Evolutionary conservation across 2,113 vertebrate species (phyloP), one percentile per base, ranked within the genome.

Genomic region (Lampris incognitus): DNA sequence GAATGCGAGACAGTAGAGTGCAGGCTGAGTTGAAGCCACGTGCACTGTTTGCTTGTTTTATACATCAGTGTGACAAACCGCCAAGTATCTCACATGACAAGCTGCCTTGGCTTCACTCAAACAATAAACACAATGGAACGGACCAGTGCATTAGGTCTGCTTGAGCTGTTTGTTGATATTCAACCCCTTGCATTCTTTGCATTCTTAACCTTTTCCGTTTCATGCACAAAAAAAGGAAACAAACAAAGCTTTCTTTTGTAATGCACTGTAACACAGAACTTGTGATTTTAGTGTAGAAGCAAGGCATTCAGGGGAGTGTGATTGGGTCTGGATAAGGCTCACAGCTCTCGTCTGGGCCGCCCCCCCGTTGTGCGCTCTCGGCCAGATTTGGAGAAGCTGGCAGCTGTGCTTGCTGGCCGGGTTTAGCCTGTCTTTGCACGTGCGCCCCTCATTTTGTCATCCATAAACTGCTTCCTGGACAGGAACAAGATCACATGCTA

Each of bases 81-180:
- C 66, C 52, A 66, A 66, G 48, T 67, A 37, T 63, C 24, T 74
- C 61, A 74, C 55, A 48, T 64, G 40, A 60, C 37, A 42, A 67
- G 62, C 55, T 54, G 74, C 74, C 42, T 72, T 67, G 55, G 80
- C 84, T 78, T 10, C 59, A 79, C 51, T 69, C 57, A 78, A 84
- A 86, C 69, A 90, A 84, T 85, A 89, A 88, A 88, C 9, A 69
- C 62, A 70, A 41, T 41, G 39, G 37, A 70, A 41, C 39, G 39
- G 37, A 69, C n/a, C 46, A 69, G 56, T 66, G 66, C 75, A 85
- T 74, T 65, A 6, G 74, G 40, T 9, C 62, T 56, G 44, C 46
- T 44, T 77, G 9, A 73, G 65, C 11, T 57, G 51, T 68, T 70
- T 64, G n/a, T 74, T 59, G 49, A 10, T 44, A 48, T 74, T 79